Evolutionary conservation across 2,113 vertebrate species (phyloP).

Genomic region (Meles meles): DNA sequence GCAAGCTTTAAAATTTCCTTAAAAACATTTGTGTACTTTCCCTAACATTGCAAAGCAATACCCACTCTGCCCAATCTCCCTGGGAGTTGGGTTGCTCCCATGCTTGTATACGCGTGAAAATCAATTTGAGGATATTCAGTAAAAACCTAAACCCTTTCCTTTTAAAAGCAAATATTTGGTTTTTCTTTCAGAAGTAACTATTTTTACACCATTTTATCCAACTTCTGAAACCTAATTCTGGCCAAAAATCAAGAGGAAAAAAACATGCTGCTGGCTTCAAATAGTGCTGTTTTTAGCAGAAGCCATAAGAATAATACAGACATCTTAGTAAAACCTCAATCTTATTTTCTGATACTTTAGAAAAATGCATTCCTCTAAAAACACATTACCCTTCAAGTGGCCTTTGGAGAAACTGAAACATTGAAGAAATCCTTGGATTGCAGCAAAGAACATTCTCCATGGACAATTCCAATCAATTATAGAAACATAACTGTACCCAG

Average conservation of each 20-base stretch:
- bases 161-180: slow-evolving; percentile 49
- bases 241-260: background rate
- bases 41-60: background rate
- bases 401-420: slow-evolving; percentile 73
- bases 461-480: slow-evolving; percentile 76
- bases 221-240: slow-evolving; percentile 49
- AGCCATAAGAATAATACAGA: slow-evolving; percentile 17
- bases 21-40: background rate
- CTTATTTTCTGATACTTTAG: slow-evolving; percentile 68
- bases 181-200: slow-evolving; percentile 35
- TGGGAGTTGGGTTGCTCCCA: background rate
- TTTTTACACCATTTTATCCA: slow-evolving; percentile 51
- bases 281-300: background rate
- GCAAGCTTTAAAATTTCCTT: background rate
- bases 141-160: slow-evolving; percentile 28
- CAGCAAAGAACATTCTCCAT: slow-evolving; percentile 70
- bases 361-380: slow-evolving; percentile 69
- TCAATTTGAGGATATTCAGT: slow-evolving; percentile 29
- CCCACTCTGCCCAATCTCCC: background rate
- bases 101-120: slow-evolving; percentile 14
- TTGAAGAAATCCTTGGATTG: slow-evolving; percentile 72
- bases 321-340: slow-evolving; percentile 53
- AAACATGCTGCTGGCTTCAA: slow-evolving; percentile 4
- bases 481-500: slow-evolving; percentile 65
- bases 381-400: slow-evolving; percentile 65